Evolutionary conservation across 2,888 invertebrate species (phyloP).

Genomic region (Heteromyza rotundicornis): DNA sequence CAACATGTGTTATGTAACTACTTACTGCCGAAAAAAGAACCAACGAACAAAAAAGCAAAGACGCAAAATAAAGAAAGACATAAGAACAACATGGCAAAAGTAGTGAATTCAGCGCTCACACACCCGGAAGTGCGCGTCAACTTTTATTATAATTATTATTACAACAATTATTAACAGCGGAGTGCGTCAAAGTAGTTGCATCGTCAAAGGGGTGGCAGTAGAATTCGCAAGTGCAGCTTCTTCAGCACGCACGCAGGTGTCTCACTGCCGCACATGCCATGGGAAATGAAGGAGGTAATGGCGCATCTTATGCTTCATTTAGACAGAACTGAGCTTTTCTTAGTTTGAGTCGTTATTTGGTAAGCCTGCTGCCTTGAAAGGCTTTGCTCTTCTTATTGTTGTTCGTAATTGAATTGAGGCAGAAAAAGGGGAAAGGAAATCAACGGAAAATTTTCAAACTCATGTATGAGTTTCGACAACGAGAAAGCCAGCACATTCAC

Average conservation of each 20-base stretch:
- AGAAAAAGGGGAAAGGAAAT: too few relatives aligned
- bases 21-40: background rate
- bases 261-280: too few relatives aligned
- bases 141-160: conserved; percentile 53
- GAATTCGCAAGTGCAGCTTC: background rate
- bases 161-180: conserved; percentile 49
- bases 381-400: too few relatives aligned
- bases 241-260: background rate
- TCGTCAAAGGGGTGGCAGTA: background rate
- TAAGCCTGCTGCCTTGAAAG: too few relatives aligned
- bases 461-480: too few relatives aligned
- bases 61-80: background rate
- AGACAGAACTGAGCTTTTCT: too few relatives aligned
- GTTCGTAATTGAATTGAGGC: too few relatives aligned
- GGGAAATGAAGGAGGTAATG: too few relatives aligned
- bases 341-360: too few relatives aligned
- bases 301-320: too few relatives aligned
- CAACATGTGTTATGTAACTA: conserved; percentile 30
- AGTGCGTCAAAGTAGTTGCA: background rate
- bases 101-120: background rate
- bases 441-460: too few relatives aligned
- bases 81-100: background rate
- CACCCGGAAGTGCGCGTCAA: conserved; percentile 34
- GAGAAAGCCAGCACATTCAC: too few relatives aligned
- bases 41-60: background rate